Evolutionary conservation across 2,797 vertebrate species (phyloP).

Genomic region (Sebastes trivittatus): DNA sequence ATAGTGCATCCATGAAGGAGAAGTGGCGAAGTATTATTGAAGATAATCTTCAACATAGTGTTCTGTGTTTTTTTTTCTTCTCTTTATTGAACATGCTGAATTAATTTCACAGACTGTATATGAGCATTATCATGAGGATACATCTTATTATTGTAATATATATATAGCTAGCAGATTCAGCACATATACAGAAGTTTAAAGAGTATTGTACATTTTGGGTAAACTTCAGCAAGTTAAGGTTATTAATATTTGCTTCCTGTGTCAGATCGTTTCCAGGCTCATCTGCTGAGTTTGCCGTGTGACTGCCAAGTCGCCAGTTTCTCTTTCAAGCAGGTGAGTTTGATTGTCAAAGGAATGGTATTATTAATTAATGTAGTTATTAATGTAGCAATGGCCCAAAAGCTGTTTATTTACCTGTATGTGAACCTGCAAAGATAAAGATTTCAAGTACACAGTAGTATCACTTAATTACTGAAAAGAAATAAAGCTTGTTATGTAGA

Average conservation of each 20-base stretch:
- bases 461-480: not conserved
- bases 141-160: too few species aligned
- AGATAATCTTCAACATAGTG: too few species aligned
- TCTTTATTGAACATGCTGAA: too few species aligned
- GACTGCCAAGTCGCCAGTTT: constrained; percentile 71
- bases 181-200: not conserved
- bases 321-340: constrained; percentile 62
- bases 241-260: not conserved
- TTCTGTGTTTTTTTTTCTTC: too few species aligned
- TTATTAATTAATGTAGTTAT: too few species aligned
- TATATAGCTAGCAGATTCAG: too few species aligned
- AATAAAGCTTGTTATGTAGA: not conserved
- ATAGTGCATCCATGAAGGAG: too few species aligned
- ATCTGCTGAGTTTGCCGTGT: constrained; percentile 57
- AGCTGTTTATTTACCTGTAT: too few species aligned
- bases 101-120: too few species aligned
- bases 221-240: accelerated
- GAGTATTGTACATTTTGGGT: not conserved
- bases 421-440: too few species aligned
- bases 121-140: too few species aligned
- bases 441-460: not conserved
- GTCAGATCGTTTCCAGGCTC: constrained; percentile 65
- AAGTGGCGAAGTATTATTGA: accelerated
- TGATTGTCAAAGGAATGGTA: not conserved
- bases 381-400: too few species aligned